These are phyloP conservation scores for Stomatorhinus walkeri DNA, from an alignment of 2,797 vertebrate species.

Conservation along the genomic window DNA sequence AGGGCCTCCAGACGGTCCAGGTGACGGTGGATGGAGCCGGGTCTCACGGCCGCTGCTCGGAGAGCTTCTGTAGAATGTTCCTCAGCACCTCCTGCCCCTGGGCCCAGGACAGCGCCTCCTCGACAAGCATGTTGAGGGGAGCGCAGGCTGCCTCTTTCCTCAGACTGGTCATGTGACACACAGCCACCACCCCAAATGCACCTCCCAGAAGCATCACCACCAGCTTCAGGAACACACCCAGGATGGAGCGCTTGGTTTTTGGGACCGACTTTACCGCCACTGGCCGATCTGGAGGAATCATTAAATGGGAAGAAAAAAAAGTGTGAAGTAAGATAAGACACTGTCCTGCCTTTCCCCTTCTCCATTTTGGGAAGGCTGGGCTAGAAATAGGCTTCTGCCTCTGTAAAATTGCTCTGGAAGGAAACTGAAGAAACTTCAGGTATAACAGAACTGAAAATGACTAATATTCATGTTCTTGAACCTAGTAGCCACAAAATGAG, in stretches of 20 bases:
- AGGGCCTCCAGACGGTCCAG: constrained; percentile 24
- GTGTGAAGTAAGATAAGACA: neutral
- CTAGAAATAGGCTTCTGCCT: neutral
- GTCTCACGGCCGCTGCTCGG: constrained; percentile 31
- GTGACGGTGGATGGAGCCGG: neutral
- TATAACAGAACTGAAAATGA: neutral
- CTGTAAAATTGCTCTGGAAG: neutral
- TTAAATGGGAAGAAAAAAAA: neutral
- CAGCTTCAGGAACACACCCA: constrained; percentile 65
- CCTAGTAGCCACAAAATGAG: neutral
- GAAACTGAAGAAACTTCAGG: neutral
- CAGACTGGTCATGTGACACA: constrained; percentile 74
- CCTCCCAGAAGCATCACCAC: constrained; percentile 60
- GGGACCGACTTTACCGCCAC: constrained; percentile 38
- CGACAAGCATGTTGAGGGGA: constrained; percentile 65
- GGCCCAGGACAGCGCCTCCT: constrained; percentile 67
- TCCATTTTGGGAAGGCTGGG: neutral
- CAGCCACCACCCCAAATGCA: constrained; percentile 36
- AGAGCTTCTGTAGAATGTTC: constrained; percentile 73
- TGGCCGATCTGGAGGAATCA: constrained; percentile 59
- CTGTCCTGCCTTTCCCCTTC: no score
- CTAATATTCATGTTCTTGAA: neutral
- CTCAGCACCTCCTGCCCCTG: constrained; percentile 65
- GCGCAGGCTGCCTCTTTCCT: constrained; percentile 65
- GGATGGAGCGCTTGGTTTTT: constrained; percentile 57